These are phyloP conservation scores for Torymus auratus DNA, from an alignment of 2,888 invertebrate species.

Conservation along the genomic window DNA sequence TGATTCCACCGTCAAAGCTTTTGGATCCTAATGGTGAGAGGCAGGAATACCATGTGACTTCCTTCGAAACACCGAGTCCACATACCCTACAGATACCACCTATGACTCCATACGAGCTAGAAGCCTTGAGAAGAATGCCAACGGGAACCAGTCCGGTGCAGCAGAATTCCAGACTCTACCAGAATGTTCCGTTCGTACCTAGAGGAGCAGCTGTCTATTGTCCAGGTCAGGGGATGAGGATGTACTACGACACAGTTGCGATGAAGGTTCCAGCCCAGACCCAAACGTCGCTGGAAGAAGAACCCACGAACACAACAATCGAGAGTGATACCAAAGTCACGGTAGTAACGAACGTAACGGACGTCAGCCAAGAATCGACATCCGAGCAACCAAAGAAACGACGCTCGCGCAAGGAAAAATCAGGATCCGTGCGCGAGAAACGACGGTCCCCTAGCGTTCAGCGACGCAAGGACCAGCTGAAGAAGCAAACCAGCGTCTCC, in stretches of 20 bases:
- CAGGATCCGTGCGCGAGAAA: conserved; percentile 58
- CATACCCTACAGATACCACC: conserved; percentile 67
- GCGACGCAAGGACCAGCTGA: conserved; percentile 63
- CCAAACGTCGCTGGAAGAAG: conserved; percentile 68
- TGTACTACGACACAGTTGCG: conserved; percentile 62
- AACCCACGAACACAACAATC: conserved; percentile 44
- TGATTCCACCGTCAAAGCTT: conserved; percentile 60
- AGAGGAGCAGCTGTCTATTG: conserved; percentile 60
- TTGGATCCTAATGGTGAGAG: conserved; percentile 21
- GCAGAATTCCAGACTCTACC: conserved; percentile 63
- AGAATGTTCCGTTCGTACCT: conserved; percentile 66
- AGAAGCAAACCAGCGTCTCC: conserved; percentile 66
- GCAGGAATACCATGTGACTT: conserved; percentile 72
- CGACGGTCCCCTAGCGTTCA: conserved; percentile 53
- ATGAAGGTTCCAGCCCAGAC: conserved; percentile 70
- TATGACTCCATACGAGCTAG: conserved; percentile 65
- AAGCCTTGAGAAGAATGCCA: conserved; percentile 62
- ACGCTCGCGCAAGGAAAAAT: conserved; percentile 60
- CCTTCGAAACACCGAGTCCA: conserved; percentile 73
- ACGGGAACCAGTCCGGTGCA: conserved; percentile 60
- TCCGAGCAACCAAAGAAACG: conserved; percentile 56
- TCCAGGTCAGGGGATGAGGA: conserved; percentile 57
- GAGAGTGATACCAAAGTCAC: conserved; percentile 39
- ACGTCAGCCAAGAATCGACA: conserved; percentile 37
- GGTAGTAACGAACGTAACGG: conserved; percentile 45